Evolutionary conservation across 1,140 invertebrate species (phyloP), one percentile per base, ranked within the genome.

Genomic region (Drosophila cardini): DNA sequence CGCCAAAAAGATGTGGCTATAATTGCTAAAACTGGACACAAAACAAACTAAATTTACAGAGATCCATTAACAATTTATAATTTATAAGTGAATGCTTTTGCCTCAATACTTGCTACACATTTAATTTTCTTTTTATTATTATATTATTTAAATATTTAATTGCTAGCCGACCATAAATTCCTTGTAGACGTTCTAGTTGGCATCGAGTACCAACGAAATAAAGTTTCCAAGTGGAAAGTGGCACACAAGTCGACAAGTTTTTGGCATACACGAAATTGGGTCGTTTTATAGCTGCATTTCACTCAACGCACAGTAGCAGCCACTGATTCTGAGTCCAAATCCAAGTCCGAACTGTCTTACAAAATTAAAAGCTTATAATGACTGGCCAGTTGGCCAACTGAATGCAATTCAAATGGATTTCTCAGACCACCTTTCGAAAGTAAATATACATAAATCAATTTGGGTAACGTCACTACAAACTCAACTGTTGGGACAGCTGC

Each of bases 161-260:
- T 16, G 45, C 9, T 21, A 9, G 45, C 16, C 16, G 11, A 11
- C 82, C 52, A 70, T 78, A 86, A 86, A 86, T 86, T 86, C 40
- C 61, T 71, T 69, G 82, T 87, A 78, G 78, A 81, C 73, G 82
- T 85, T 85, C 83, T 82, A 85, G 74, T 85, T 87, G 79, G 56
- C 73, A 55, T 45, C 58, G 36, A 26, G 42, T 52, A 1, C 16
- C 52, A 46, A n/a, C n/a, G n/a, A n/a, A n/a, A n/a, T n/a, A 55
- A 55, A 56, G 42, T 50, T 6, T 26, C 30, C 68, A 62, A 48
- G 16, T 82, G 78, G 82, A 86, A 86, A 83, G 83, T 86, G 72
- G 82, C 76, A 87, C 79, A 83, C 60, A 73, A 72, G 79, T 76
- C 78, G 82, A 84, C 77, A 86, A 67, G 69, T 72, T 78, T 75